Evolutionary conservation across 2,113 vertebrate species (phyloP).

Genomic region (Amphiprion ocellaris): DNA sequence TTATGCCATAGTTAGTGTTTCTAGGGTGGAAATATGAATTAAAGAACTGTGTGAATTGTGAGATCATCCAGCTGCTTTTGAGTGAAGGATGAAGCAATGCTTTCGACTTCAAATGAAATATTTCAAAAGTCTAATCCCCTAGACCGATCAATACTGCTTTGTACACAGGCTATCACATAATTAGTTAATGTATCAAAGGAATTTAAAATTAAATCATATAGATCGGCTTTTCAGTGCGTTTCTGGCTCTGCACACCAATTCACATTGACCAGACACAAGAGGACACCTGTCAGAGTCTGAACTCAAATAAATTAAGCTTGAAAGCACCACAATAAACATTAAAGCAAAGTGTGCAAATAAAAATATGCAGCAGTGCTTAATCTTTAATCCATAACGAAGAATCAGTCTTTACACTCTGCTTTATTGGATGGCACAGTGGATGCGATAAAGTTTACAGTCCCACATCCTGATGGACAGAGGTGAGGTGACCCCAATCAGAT

Average conservation of each 20-base stretch:
- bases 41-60: constrained; percentile 43
- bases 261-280: constrained; percentile 10
- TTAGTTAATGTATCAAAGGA: constrained; percentile 45
- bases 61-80: constrained; percentile 28
- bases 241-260: background rate
- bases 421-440: constrained; percentile 51
- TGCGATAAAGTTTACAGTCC: constrained; percentile 64
- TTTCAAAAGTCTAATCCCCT: constrained; percentile 45
- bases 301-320: constrained; percentile 30
- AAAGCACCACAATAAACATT: constrained; percentile 37
- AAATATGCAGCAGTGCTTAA: constrained; percentile 51
- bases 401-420: constrained; percentile 67
- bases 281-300: constrained; percentile 48
- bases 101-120: constrained; percentile 42
- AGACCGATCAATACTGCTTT: constrained; percentile 52
- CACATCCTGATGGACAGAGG: constrained; percentile 35
- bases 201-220: constrained; percentile 37
- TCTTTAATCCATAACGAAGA: constrained; percentile 57
- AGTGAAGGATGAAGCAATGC: constrained; percentile 33
- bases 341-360: constrained; percentile 64
- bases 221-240: constrained; percentile 7
- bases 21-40: constrained; percentile 59
- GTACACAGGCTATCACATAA: constrained; percentile 34
- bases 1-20: constrained; percentile 53
- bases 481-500: constrained; percentile 62